A percentile compares a stretch with the other conserved stretches of the same genome.
Conservation (phyloP, 1,140 invertebrate genomes). For the Drosophila ironensis region DNA sequence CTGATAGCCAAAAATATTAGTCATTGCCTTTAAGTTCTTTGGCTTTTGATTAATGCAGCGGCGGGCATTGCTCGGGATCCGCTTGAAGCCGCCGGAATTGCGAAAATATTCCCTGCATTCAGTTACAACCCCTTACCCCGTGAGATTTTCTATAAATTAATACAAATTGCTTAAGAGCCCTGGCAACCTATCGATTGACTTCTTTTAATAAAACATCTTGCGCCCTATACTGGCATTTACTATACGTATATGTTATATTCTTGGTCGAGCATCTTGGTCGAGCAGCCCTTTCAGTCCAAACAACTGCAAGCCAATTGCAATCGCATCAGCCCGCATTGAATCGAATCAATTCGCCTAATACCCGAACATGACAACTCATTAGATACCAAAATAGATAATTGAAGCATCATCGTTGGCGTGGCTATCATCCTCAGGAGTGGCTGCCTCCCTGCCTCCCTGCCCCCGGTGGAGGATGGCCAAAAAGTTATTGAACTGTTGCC, state of each 20-base stretch:
- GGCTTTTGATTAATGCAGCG: slow-evolving; percentile 37
- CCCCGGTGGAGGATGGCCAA: slow-evolving; percentile 48
- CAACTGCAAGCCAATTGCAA: background rate
- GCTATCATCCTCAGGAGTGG: slow-evolving; percentile 25
- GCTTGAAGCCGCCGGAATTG: background rate
- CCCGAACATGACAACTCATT: slow-evolving; percentile 44
- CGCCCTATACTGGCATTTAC: no score
- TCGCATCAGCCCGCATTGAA: slow-evolving; percentile 3
- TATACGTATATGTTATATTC: no score
- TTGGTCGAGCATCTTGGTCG: no score
- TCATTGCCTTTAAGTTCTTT: slow-evolving; percentile 64
- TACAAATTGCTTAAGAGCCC: no score
- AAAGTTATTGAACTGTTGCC: slow-evolving; percentile 77
- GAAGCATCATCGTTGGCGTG: slow-evolving; percentile 28
- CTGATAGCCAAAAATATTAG: slow-evolving; percentile 68
- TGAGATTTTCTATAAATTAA: no score
- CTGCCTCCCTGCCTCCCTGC: background rate
- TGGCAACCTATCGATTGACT: no score
- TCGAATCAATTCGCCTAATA: slow-evolving; percentile 39
- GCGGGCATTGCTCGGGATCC: slow-evolving; percentile 9
- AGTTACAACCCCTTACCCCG: no score
- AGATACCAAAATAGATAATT: slow-evolving; percentile 44
- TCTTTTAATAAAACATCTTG: no score
- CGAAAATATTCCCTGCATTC: no score
- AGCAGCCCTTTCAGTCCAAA: no score